Evolutionary conservation across 1,140 invertebrate species (phyloP).

Genomic region (Philopotamus ludificatus): DNA sequence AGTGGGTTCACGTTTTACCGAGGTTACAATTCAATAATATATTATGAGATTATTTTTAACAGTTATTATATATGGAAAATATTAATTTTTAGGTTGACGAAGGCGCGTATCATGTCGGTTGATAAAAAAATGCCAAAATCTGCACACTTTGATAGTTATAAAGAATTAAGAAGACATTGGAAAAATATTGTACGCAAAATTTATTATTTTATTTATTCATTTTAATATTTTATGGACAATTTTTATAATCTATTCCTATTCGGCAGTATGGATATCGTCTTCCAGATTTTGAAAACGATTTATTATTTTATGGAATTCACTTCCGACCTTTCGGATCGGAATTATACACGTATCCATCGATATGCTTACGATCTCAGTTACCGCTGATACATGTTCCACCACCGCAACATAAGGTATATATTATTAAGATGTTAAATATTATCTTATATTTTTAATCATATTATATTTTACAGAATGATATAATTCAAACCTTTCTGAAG

Average conservation of each 20-base stretch:
- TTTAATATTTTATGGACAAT: not conserved
- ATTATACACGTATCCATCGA: slow-evolving; percentile 50
- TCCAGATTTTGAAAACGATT: slow-evolving; percentile 47
- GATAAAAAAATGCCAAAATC: slow-evolving; percentile 44
- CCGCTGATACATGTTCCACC: slow-evolving; percentile 47
- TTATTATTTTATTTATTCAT: not conserved
- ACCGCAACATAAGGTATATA: slow-evolving; percentile 2
- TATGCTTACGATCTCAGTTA: slow-evolving; percentile 48
- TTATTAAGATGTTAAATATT: not conserved
- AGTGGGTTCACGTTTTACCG: slow-evolving; percentile 48
- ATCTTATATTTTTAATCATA: not conserved
- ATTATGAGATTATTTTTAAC: no score
- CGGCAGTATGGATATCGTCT: slow-evolving; percentile 55
- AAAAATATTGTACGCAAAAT: slow-evolving; percentile 54
- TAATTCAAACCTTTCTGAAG: not conserved
- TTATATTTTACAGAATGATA: slow-evolving; percentile 3
- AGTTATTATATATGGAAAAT: slow-evolving; percentile 4
- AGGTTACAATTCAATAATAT: slow-evolving; percentile 47
- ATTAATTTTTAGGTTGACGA: slow-evolving; percentile 49
- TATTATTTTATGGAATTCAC: slow-evolving; percentile 47
- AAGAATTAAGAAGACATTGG: slow-evolving; percentile 55
- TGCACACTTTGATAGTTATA: slow-evolving; percentile 50
- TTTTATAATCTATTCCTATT: slow-evolving; percentile 27
- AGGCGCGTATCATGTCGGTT: slow-evolving; percentile 47
- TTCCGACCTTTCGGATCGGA: slow-evolving; percentile 49